These are phyloP conservation scores for Cyanistes caeruleus DNA, from an alignment of 2,113 vertebrate species.

Conservation along the genomic window DNA sequence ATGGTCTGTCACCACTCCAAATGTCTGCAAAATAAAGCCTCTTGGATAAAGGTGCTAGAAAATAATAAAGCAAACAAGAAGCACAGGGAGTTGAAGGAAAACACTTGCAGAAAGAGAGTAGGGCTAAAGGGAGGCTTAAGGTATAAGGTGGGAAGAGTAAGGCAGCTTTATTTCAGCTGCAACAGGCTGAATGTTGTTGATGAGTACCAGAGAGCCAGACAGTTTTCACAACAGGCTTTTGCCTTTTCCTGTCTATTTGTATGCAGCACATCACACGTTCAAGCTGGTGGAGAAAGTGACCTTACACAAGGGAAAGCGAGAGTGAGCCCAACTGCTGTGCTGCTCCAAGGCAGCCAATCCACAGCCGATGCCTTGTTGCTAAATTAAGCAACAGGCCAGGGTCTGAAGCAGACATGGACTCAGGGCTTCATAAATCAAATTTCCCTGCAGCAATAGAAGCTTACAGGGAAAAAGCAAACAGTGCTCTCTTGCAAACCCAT, in stretches of 20 bases:
- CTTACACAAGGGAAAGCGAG: conserved; percentile 15
- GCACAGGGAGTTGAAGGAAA: not conserved
- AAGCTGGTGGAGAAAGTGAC: conserved; percentile 45
- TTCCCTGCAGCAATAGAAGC: conserved; percentile 34
- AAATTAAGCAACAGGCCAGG: conserved; percentile 63
- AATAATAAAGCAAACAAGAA: not conserved
- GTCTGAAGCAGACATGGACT: conserved; percentile 46
- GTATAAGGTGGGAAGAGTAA: not conserved
- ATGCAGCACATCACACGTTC: conserved; percentile 23
- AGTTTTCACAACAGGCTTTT: conserved; percentile 8
- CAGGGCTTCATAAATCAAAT: conserved; percentile 68
- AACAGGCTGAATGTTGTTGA: not conserved
- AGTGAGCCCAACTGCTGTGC: conserved; percentile 28
- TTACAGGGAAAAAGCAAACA: conserved; percentile 43
- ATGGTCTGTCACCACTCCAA: not conserved
- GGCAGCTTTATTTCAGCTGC: not conserved
- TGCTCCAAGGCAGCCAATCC: conserved; percentile 52
- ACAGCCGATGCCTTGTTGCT: conserved; percentile 17
- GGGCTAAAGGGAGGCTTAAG: not conserved
- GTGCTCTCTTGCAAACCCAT: conserved; percentile 38
- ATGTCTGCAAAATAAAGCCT: not conserved
- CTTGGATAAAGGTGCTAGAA: not conserved
- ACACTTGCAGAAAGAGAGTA: not conserved
- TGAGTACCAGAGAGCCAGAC: not conserved
- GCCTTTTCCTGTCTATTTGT: conserved; percentile 33